These are phyloP conservation scores for Acanthiza pusilla DNA, from an alignment of 2,797 vertebrate genomes.

Conservation along the genomic window DNA sequence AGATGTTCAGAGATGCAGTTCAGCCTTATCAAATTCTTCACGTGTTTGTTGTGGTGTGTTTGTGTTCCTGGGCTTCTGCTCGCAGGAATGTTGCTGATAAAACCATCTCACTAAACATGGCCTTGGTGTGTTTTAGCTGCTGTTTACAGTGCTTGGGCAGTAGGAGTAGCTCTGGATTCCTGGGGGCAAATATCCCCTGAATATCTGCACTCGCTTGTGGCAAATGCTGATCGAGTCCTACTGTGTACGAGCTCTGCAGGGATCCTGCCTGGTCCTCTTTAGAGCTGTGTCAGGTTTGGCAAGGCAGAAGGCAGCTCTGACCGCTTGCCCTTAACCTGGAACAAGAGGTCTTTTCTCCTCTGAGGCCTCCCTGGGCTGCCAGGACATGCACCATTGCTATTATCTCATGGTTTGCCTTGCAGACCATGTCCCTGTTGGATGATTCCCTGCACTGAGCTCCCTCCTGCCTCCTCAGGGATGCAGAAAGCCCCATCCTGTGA, in stretches of 20 bases:
- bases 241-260: neutral
- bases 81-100: conserved; percentile 64
- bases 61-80: conserved; percentile 50
- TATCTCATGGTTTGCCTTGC: neutral
- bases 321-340: neutral
- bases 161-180: neutral
- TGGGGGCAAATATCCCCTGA: neutral
- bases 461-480: neutral
- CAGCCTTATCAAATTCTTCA: conserved; percentile 60
- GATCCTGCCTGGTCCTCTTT: neutral
- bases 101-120: conserved; percentile 6
- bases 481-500: neutral
- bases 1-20: neutral
- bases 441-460: neutral
- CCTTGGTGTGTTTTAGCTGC: conserved; percentile 11
- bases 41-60: conserved; percentile 51
- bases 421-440: neutral
- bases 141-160: conserved; percentile 36
- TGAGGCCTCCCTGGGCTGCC: neutral
- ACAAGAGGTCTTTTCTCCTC: neutral
- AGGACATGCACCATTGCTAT: neutral
- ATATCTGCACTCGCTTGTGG: neutral
- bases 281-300: neutral
- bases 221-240: neutral
- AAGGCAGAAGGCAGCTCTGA: neutral